Base-by-base conservation (phyloP, 2,797 vertebrate genomes). In the Pelochelys cantorii region DNA sequence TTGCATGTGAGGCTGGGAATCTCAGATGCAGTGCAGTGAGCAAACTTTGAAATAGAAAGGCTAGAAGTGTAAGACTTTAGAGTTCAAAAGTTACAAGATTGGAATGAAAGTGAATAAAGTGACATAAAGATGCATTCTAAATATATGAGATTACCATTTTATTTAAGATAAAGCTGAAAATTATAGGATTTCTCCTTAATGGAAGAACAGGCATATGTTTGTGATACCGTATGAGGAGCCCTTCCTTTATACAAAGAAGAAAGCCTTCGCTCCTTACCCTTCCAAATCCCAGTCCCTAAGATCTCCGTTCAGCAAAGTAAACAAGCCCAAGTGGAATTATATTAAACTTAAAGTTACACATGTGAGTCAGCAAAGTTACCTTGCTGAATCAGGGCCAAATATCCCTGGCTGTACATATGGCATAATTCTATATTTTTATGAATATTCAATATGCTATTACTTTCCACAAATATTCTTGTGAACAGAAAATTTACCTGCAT, bases 401-500 rank as follows among this genome's bases (percentile, higher is more conserved):
- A 13, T 86, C 14, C 6, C 2, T 25, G 10, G 3, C 7, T 1
- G 60, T 83, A 29, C 13, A 60, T 80, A 85, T 78, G 3, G 1
- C 18, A 92, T 80, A 84, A 75, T 52, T 79, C 13, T 23, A 25
- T 15, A 17, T 6, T 3, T 59, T 85, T 42, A 48, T 84, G 62
- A n/a, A 65, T 65, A 65, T 62, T 82, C 17, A 84, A 91, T 89
- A 52, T 2, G 7, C 25, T 84, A 82, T 77, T 1, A 1, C 74
- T 83, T 92, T 88, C 53, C 5, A n/a, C 37, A n/a, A 23, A 15
- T 84, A 59, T 6, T 31, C 42, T 84, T 92, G 20, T 84, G 48
- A 92, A 87, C 81, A 75, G 55, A 92, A 84, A 81, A 54, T 17
- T 89, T 83, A 5, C 0, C n/a, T 31, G 31, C 31, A 65, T 42